A percentile compares a stretch with the other conserved stretches of the same genome.
These are phyloP conservation scores for Epinephelus awoara DNA, from an alignment of 2,797 vertebrate genomes.

Conservation along the genomic window DNA sequence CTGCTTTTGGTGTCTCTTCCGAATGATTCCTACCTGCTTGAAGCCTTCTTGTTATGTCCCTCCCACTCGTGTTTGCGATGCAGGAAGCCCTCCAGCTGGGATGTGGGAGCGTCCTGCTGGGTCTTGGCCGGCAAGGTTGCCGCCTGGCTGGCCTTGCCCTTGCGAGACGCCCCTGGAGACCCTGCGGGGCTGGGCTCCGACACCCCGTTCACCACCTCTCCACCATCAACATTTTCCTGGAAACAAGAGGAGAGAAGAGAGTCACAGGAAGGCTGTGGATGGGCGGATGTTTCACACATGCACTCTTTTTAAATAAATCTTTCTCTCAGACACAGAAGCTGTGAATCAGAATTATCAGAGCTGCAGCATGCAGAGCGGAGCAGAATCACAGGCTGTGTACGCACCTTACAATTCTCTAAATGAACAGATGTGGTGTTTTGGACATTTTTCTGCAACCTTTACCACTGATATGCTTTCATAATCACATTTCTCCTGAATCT, in stretches of 20 bases:
- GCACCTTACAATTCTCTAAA: not conserved
- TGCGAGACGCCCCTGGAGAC: constrained; percentile 90
- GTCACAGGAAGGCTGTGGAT: not conserved
- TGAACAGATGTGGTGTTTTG: no score
- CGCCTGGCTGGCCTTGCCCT: constrained; percentile 90
- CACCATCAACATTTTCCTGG: constrained; percentile 87
- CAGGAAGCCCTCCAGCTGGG: constrained; percentile 94
- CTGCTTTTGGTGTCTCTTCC: no score
- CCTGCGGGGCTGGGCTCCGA: constrained; percentile 91
- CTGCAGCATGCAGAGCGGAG: constrained; percentile 80
- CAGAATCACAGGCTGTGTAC: constrained; percentile 30
- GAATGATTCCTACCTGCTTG: constrained; percentile 88
- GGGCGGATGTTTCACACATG: not conserved
- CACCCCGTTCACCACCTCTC: constrained; percentile 91
- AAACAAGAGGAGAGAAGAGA: constrained; percentile 46
- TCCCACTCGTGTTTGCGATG: constrained; percentile 97
- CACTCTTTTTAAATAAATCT: not conserved
- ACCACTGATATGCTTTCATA: not conserved
- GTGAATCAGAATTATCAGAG: constrained; percentile 55
- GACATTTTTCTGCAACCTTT: not conserved
- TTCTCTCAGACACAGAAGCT: constrained; percentile 42
- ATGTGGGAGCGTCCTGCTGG: constrained; percentile 87
- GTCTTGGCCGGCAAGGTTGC: constrained; percentile 93
- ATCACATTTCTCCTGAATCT: not conserved
- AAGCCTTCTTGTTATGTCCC: constrained; percentile 96